Conservation (phyloP, 2,888 invertebrate genomes). For the Lithosia quadra region DNA sequence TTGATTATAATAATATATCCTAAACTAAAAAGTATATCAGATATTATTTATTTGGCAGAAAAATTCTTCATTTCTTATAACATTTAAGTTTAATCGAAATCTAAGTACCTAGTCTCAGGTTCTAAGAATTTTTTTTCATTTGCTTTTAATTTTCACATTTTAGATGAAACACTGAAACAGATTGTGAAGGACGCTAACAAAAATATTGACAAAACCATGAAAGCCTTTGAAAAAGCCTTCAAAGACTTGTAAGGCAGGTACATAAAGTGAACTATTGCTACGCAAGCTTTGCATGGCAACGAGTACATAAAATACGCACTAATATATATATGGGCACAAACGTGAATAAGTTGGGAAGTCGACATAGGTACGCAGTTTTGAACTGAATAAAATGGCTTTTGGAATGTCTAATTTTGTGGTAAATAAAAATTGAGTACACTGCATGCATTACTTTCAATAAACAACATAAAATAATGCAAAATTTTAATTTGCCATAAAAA, state of each 20-base stretch:
- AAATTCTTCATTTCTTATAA: not conserved
- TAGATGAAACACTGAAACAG: constrained; percentile 41
- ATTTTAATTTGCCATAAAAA: not conserved
- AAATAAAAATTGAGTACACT: no score
- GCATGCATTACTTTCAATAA: no score
- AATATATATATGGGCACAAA: not conserved
- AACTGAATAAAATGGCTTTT: no score
- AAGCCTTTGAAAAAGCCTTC: constrained; percentile 67
- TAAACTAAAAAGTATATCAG: not conserved
- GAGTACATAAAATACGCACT: constrained; percentile 22
- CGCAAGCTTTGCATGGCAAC: constrained; percentile 65
- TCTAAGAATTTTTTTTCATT: not conserved
- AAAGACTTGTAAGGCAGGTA: constrained; percentile 69
- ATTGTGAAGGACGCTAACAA: constrained; percentile 71
- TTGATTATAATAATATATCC: not conserved
- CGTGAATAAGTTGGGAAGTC: not conserved
- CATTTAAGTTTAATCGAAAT: not conserved
- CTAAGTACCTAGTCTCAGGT: not conserved
- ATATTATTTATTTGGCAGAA: no score
- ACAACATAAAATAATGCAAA: not conserved
- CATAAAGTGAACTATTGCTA: constrained; percentile 45
- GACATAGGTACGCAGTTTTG: no score
- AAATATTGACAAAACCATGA: constrained; percentile 72
- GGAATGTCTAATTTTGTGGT: no score
- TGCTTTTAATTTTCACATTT: constrained; percentile 7